Evolutionary conservation across 2,888 invertebrate species (phyloP).

Genomic region (Phengaris alcon): DNA sequence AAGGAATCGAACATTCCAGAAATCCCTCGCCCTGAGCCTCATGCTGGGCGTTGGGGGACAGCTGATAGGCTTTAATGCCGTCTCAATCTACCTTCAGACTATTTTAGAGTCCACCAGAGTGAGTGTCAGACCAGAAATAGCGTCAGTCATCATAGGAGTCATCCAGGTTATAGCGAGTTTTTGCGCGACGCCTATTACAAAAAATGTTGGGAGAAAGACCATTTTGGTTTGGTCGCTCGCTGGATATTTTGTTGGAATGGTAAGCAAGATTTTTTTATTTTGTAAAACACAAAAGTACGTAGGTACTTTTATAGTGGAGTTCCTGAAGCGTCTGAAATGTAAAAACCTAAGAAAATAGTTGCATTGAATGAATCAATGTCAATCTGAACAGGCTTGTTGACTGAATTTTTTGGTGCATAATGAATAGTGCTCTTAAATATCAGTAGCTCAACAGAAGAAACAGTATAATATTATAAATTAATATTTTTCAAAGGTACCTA

Average conservation of each 20-base stretch:
- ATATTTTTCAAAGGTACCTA: too few species aligned
- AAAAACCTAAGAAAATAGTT: too few species aligned
- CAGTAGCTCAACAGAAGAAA: too few species aligned
- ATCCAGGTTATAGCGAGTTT: slow-evolving; percentile 54
- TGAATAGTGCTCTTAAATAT: too few species aligned
- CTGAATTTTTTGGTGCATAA: too few species aligned
- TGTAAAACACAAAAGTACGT: too few species aligned
- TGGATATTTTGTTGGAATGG: slow-evolving; percentile 46
- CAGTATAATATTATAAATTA: too few species aligned
- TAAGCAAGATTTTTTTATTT: slow-evolving; percentile 35
- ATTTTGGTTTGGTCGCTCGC: slow-evolving; percentile 42
- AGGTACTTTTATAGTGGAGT: too few species aligned
- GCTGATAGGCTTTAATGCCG: slow-evolving; percentile 50
- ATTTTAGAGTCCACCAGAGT: slow-evolving; percentile 53
- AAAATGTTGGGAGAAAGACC: slow-evolving; percentile 50
- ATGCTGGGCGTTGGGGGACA: slow-evolving; percentile 42
- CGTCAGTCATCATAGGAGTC: slow-evolving; percentile 52
- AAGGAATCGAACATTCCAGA: slow-evolving; percentile 42
- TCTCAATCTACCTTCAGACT: slow-evolving; percentile 54
- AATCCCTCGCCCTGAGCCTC: slow-evolving; percentile 40
- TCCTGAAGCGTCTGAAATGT: too few species aligned
- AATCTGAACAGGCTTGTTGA: too few species aligned
- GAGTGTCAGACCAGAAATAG: slow-evolving; percentile 47
- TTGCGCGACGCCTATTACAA: slow-evolving; percentile 47
- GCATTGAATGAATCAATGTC: too few species aligned